These are phyloP conservation scores for Oncopodura yosiiana DNA, from an alignment of 1,140 invertebrate genomes.

Conservation along the genomic window DNA sequence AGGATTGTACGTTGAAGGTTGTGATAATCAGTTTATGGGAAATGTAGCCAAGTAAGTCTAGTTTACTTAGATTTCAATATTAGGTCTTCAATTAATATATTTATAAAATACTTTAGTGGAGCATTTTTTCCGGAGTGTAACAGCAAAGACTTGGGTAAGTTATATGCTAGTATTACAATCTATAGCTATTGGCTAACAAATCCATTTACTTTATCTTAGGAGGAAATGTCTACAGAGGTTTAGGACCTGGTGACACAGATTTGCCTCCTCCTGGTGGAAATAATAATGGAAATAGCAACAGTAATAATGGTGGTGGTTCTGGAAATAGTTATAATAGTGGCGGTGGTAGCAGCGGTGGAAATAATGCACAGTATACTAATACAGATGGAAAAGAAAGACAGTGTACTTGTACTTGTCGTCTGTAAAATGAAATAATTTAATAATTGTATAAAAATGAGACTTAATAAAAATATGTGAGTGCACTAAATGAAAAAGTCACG, in stretches of 20 bases:
- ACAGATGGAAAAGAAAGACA: too few species aligned
- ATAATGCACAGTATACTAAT: too few species aligned
- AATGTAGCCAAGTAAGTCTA: constrained; percentile 30
- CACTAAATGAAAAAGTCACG: too few species aligned
- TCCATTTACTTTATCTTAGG: too few species aligned
- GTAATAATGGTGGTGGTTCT: not conserved
- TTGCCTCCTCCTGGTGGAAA: constrained; percentile 22
- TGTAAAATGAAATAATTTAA: too few species aligned
- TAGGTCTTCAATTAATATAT: not conserved
- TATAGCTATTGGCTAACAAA: too few species aligned
- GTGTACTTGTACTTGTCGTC: too few species aligned
- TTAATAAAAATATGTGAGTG: too few species aligned
- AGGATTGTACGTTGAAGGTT: constrained; percentile 30
- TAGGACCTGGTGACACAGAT: constrained; percentile 32
- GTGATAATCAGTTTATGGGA: constrained; percentile 22
- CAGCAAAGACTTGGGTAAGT: constrained; percentile 21
- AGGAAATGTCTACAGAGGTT: constrained; percentile 32
- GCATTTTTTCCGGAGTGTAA: constrained; percentile 29
- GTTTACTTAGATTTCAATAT: not conserved
- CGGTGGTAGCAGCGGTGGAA: not conserved
- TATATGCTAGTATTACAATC: too few species aligned
- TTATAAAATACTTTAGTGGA: constrained; percentile 1
- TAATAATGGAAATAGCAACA: constrained; percentile 14
- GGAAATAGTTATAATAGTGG: not conserved
- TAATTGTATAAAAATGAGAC: too few species aligned